These are phyloP conservation scores for Peromyscus aztecus DNA, from an alignment of 2,797 vertebrate genomes.

Conservation along the genomic window DNA sequence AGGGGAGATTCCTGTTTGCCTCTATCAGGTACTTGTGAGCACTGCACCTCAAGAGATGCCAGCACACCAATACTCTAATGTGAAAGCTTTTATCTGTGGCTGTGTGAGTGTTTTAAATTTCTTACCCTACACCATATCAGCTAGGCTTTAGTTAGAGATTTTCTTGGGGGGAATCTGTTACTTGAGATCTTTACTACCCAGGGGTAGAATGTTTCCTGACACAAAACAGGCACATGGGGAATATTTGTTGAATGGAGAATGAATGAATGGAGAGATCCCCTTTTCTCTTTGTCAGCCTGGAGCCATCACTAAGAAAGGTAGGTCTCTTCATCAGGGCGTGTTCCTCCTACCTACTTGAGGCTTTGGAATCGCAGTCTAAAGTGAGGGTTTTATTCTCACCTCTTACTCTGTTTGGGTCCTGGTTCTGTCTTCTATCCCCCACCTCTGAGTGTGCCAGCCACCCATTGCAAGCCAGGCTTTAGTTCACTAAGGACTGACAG, in stretches of 20 bases:
- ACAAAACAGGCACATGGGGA: not conserved
- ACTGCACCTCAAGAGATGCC: not conserved
- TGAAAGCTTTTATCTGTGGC: not conserved
- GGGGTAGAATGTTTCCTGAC: not conserved
- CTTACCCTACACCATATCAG: not conserved
- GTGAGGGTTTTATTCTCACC: not conserved
- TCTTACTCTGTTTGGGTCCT: not conserved
- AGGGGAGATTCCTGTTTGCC: not conserved
- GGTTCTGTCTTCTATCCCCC: not conserved
- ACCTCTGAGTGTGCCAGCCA: not conserved
- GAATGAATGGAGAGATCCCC: not conserved
- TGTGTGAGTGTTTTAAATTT: not conserved
- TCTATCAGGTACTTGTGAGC: not conserved
- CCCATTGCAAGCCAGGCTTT: not conserved
- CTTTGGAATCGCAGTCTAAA: not conserved
- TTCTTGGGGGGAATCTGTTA: not conserved
- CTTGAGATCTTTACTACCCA: constrained; percentile 14
- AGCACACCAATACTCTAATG: not conserved
- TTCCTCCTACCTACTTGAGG: not conserved
- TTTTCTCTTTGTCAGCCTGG: not conserved
- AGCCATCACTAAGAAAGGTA: not conserved
- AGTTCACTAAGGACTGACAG: not conserved
- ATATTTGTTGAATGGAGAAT: not conserved
- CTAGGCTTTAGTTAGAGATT: not conserved
- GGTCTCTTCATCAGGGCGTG: not conserved